Percentiles rank a stretch among this genome's conserved stretches.
These are phyloP conservation scores for Chaetura pelagica DNA, from an alignment of 2,113 vertebrate species.

Conservation along the genomic window DNA sequence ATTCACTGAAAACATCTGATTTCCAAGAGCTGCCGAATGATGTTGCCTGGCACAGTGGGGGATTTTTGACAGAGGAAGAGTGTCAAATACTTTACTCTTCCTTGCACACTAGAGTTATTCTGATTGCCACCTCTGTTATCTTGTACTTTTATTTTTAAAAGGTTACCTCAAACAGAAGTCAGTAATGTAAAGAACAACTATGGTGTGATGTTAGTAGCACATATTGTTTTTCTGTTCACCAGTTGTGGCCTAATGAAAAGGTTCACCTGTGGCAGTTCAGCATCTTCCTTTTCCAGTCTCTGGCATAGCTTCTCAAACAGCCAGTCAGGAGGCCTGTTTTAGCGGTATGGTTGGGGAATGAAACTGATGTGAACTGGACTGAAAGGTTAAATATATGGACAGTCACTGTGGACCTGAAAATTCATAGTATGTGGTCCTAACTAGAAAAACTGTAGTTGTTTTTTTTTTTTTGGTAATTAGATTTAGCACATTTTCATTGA, in stretches of 20 bases:
- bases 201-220: neutral
- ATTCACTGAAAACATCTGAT: neutral
- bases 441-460: neutral
- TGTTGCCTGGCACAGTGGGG: neutral
- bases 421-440: neutral
- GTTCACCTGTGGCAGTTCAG: neutral
- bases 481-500: slow-evolving; percentile 5
- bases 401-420: neutral
- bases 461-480: neutral
- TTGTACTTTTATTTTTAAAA: neutral
- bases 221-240: neutral
- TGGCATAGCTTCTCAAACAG: neutral
- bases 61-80: neutral
- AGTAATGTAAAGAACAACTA: neutral
- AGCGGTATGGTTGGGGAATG: neutral
- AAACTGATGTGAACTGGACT: neutral
- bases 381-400: neutral
- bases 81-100: neutral
- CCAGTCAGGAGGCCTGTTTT: neutral
- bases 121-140: neutral
- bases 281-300: neutral
- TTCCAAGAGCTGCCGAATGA: neutral
- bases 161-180: neutral
- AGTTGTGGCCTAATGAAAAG: neutral
- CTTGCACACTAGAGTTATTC: neutral